Base-by-base conservation (phyloP, 2,888 invertebrate species). In the Arge pagana region DNA sequence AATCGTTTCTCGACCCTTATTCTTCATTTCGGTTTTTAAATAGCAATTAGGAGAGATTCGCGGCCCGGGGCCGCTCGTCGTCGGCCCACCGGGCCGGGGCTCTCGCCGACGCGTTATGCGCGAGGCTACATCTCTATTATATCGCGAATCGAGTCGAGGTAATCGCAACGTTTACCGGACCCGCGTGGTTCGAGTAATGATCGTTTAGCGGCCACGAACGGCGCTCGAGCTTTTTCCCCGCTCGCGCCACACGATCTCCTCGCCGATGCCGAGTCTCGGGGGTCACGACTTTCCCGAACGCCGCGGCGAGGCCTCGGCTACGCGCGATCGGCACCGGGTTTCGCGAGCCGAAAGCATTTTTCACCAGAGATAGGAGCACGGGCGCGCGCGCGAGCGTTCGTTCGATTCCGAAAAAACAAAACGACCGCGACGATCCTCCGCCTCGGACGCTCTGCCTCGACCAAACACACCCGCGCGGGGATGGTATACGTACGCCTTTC, bases 61-160 rank as follows among this genome's bases (percentile, higher is more conserved):
- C 52, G 52, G 55, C n/a, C n/a, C n/a, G n/a, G n/a, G n/a, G n/a
- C n/a, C n/a, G n/a, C n/a, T n/a, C n/a, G n/a, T n/a, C n/a, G n/a
- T n/a, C n/a, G n/a, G n/a, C 55, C 64, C 62, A 63, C 55, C 57
- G 60, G 54, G 58, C 52, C 52, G 52, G 51, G 23, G 28, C 4
- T 8, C 2, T 10, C 2, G 28, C 10, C 28, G 28, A 26, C 57
- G 53, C 54, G 56, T 62, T 66, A 67, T 62, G 59, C 57, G 52
- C 53, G 43, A 28, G 52, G 50, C 58, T 57, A 71, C 69, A 61
- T 69, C 70, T 71, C 66, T 65, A 72, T 71, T 71, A 71, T 62
- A 60, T 64, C 58, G 54, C 57, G 63, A 60, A 69, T 69, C 64
- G 64, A 65, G 58, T 60, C 57, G 54, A 48, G 64, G 59, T 72